Evolutionary conservation across 1,140 invertebrate genomes (phyloP), one percentile per base, ranked within the genome.

Genomic region (Drosophila pseudoananassae): DNA sequence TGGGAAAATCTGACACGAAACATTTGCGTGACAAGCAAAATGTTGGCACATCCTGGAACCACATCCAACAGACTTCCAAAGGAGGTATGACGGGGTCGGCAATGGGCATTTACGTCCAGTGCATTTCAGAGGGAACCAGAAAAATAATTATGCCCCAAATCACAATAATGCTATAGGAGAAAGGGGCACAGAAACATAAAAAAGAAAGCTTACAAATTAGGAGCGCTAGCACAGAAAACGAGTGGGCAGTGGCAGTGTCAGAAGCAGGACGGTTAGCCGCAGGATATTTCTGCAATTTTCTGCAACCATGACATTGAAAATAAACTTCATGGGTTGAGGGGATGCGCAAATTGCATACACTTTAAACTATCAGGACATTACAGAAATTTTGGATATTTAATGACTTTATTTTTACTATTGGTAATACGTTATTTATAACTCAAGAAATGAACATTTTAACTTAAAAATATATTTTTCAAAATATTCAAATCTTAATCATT

Each of bases 1-100:
- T 69, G 58, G 54, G 65, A 47, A 87, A 85, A 85, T 85, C 83
- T 87, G 82, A 85, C 82, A 76, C 60, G 75, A 78, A 85, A 85
- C 82, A 82, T 78, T 85, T 71, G 78, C 82, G 69, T 87, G 82
- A 85, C 82, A 85, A 72, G 74, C 73, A 50, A 69, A 85, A 85
- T 70, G 81, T 60, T 51, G 66, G 56, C 54, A 36, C 60, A 65
- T 74, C 52, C 45, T 17, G 51, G 55, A 47, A 55, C 15, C 45
- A 12, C 4, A 12, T 50, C 15, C 33, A 36, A 10, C 38, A 7
- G 43, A 20, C 17, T 46, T 10, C 3, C 15, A 20, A 40, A n/a
- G 43, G 9, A 7, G 3, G 17, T 46, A 3, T 5, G 6, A 20
- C 7, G 40, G 43, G 9, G 15, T 45, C 8, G 40, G 40, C 15